A percentile compares a stretch with the other conserved stretches of the same genome.
phyloP scores from a whole-genome alignment of 2,113 vertebrate genomes.

The Strigops habroptila region DNA sequence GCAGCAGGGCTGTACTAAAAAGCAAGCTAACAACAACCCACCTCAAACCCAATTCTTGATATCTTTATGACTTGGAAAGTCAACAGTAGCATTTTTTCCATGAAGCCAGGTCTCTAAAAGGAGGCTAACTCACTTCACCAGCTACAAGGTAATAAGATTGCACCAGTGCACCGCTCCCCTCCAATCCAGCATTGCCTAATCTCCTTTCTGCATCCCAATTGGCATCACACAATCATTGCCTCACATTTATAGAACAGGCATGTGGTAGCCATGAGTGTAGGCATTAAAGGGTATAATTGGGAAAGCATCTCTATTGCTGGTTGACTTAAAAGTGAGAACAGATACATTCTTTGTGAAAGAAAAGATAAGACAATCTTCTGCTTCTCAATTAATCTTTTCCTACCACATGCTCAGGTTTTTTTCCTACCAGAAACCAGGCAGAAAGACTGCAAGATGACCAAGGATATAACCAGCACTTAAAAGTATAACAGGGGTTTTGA shows the following conservation, averaged over 20 bases:
- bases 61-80: neutral
- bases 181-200: neutral
- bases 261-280: constrained; percentile 20
- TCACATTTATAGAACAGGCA: neutral
- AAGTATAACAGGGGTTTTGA: neutral
- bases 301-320: neutral
- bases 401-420: neutral
- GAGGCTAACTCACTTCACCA: neutral
- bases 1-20: neutral
- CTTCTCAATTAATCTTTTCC: neutral
- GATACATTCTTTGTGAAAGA: neutral
- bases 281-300: neutral
- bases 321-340: neutral
- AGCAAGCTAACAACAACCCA: neutral
- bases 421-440: neutral
- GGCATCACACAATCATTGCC: constrained; percentile 10
- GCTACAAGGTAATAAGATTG: neutral
- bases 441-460: neutral
- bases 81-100: neutral
- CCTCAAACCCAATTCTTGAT: neutral
- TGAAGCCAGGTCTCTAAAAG: neutral
- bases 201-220: neutral
- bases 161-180: neutral
- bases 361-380: neutral
- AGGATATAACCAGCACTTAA: neutral